These are phyloP conservation scores for Noctua fimbriata DNA, from an alignment of 2,888 invertebrate genomes.

Conservation along the genomic window DNA sequence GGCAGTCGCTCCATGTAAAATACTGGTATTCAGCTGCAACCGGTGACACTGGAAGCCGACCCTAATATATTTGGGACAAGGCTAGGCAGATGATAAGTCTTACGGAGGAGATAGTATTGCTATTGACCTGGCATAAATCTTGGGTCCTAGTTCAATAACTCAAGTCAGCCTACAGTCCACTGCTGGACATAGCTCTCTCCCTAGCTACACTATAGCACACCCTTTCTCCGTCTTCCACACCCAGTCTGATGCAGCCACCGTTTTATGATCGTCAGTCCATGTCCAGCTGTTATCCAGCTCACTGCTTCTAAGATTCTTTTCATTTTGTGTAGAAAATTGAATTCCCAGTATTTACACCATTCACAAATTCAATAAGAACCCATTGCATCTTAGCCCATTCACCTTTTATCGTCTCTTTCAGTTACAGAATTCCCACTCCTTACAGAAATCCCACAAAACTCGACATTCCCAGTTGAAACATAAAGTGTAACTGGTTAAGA, in stretches of 20 bases:
- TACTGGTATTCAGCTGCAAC: not conserved
- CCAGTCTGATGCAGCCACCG: too few species aligned
- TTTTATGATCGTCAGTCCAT: too few species aligned
- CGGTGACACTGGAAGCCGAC: too few species aligned
- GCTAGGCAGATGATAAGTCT: not conserved
- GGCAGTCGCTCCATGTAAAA: not conserved
- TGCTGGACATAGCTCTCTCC: too few species aligned
- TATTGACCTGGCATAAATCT: not conserved
- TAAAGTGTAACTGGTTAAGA: constrained; percentile 30
- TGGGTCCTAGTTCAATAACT: not conserved
- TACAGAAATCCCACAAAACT: not conserved
- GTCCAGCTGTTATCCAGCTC: too few species aligned
- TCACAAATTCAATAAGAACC: not conserved
- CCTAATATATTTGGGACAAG: too few species aligned
- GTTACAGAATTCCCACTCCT: not conserved
- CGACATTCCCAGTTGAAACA: constrained; percentile 11
- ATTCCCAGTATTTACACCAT: not conserved
- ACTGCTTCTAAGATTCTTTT: too few species aligned
- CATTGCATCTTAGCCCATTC: not conserved
- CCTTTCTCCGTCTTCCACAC: too few species aligned
- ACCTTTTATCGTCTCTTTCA: not conserved
- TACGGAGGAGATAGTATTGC: not conserved
- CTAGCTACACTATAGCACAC: too few species aligned
- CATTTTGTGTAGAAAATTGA: not conserved
- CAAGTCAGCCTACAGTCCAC: too few species aligned